Base-by-base conservation (phyloP, 2,888 invertebrate genomes). In the Sminthurinus aureus region DNA sequence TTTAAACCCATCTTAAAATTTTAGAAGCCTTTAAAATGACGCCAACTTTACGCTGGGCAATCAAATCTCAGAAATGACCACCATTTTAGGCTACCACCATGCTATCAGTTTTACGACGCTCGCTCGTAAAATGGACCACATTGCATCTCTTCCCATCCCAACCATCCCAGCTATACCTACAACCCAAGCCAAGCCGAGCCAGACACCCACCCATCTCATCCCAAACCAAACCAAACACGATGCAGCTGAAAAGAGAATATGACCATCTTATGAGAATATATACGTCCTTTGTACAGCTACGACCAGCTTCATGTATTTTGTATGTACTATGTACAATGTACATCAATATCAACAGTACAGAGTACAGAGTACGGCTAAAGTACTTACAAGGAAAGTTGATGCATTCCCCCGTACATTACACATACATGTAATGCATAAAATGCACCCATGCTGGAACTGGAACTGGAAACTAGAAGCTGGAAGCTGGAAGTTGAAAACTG, bases 1-100 rank as follows among this genome's bases (percentile, higher is more conserved):
- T 82, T 75, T 82, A 82, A 82, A 77, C 66, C 38, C 82, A 77
- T 82, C 76, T 82, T 82, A 82, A 82, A 82, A 82, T 82, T 82
- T 82, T 67, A 82, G 66, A 76, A 24, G n/a, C 9, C 77, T 76
- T 58, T 82, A 82, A 82, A 82, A 50, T 82, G 82, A 76, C 82
- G 69, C 76, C 77, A 82, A 18, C 82, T 82, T 58, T 66, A 64
- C 26, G 74, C 64, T 38, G n/a, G 76, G 82, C 74, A 82, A 82
- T 82, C 82, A 82, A 82, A 82, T 82, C 67, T 50, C 20, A 77
- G 82, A 82, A 82, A 82, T 82, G 82, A 82, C 82, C 76, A 77
- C 77, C 82, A 82, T 82, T 82, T 77, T 77, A 67, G 52, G 50
- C 82, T 67, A 26, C 26, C 75, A 26, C 38, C 38, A 38, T 38